Evolutionary conservation across 2,797 vertebrate genomes (phyloP).

Genomic region (Periophthalmus magnuspinnatus): DNA sequence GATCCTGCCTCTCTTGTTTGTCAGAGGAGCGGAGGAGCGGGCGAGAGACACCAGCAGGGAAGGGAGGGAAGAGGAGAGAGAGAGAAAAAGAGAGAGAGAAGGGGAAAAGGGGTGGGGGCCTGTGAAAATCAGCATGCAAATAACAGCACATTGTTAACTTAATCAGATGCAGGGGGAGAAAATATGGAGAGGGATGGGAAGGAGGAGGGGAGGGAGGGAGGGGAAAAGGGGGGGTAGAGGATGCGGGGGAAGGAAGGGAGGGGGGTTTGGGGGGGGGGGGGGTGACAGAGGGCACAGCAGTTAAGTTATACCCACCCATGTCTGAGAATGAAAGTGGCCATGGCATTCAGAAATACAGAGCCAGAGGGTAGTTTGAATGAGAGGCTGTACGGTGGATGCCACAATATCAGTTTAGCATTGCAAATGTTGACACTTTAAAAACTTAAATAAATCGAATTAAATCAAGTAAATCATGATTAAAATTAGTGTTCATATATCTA

Average conservation of each 20-base stretch:
- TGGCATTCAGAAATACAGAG: conserved; percentile 65
- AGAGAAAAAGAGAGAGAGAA: conserved; percentile 17
- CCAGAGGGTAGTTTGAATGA: conserved; percentile 65
- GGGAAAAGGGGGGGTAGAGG: conserved; percentile 71
- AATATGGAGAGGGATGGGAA: conserved; percentile 82
- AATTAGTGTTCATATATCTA: too few relatives aligned
- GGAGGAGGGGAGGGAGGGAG: conserved; percentile 59
- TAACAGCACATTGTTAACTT: conserved; percentile 99
- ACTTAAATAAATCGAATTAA: too few relatives aligned
- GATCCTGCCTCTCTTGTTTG: conserved; percentile 78
- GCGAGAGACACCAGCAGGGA: conserved; percentile 63
- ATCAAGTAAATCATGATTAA: too few relatives aligned
- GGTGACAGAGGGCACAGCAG: conserved; percentile 78
- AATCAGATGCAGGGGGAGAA: conserved; percentile 98
- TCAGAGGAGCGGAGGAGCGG: conserved; percentile 66
- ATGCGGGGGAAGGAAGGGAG: conserved; percentile 74
- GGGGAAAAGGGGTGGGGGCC: conserved; percentile 78
- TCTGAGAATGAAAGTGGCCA: conserved; percentile 38
- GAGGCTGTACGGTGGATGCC: background rate
- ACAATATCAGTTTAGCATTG: background rate
- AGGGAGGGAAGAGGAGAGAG: conserved; percentile 29
- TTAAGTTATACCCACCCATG: conserved; percentile 83
- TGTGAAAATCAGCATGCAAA: conserved; percentile 99
- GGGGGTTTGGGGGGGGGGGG: conserved; percentile 68
- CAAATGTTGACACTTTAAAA: too few relatives aligned